Evolutionary conservation across 2,888 invertebrate species (phyloP).

Genomic region (Drosophila niveifrons): DNA sequence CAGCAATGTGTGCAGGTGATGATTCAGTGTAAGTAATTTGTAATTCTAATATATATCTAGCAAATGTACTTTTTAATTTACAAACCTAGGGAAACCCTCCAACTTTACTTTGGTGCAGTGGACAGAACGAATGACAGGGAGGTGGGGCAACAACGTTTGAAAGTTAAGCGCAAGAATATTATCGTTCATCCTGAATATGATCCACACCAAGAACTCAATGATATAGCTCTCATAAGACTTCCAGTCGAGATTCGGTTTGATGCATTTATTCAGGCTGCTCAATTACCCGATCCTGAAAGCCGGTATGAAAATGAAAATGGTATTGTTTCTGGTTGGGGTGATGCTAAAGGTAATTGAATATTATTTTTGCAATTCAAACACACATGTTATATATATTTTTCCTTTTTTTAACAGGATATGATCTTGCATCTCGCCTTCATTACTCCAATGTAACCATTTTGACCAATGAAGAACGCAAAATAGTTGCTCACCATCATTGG

Average conservation of each 20-base stretch:
- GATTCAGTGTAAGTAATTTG: too few relatives aligned
- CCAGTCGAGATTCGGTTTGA: conserved; percentile 22
- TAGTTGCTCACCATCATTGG: fast-evolving
- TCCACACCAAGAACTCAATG: fast-evolving
- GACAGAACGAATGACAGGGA: conserved; percentile 6
- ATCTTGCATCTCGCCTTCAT: too few relatives aligned
- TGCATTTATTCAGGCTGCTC: conserved; percentile 23
- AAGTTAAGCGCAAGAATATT: not conserved
- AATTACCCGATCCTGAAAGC: not conserved
- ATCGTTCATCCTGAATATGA: conserved; percentile 18
- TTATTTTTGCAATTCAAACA: too few relatives aligned
- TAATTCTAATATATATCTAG: too few relatives aligned
- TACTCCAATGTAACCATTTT: not conserved
- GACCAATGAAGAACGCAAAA: conserved; percentile 19
- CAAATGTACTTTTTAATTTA: not conserved
- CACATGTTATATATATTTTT: too few relatives aligned
- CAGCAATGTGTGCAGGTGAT: conserved; percentile 10
- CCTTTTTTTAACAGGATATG: too few relatives aligned
- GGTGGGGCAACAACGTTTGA: conserved; percentile 16
- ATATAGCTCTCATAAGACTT: conserved; percentile 34
- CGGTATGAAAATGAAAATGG: not conserved
- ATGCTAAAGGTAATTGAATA: too few relatives aligned
- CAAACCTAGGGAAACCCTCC: not conserved
- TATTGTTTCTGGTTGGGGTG: conserved; percentile 13
- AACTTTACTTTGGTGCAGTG: conserved; percentile 26